phyloP scores from a whole-genome alignment of 2,888 invertebrate genomes.

The Phyto melanocephala region DNA sequence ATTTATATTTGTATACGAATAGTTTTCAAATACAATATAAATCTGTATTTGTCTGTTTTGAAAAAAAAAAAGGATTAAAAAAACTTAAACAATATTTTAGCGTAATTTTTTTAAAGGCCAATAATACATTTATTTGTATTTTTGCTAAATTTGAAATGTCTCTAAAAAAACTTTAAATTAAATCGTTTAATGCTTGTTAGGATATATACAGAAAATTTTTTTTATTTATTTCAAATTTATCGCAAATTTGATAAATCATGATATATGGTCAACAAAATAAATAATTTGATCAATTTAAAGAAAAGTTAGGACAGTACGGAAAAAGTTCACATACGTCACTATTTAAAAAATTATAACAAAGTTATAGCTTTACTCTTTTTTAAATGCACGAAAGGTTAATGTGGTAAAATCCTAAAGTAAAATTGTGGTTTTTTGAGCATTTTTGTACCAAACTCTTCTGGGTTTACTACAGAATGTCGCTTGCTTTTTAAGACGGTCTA shows the following conservation, averaged over 20 bases:
- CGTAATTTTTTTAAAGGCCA: not conserved
- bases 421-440: too few relatives aligned
- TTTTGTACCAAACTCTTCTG: too few relatives aligned
- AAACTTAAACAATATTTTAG: conserved; percentile 13
- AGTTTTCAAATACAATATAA: not conserved
- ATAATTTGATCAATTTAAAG: not conserved
- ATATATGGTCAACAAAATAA: conserved; percentile 25
- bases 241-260: conserved; percentile 21
- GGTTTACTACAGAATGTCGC: too few relatives aligned
- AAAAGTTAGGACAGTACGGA: not conserved
- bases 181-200: conserved; percentile 48
- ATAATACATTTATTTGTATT: not conserved
- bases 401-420: too few relatives aligned
- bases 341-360: too few relatives aligned
- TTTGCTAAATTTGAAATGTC: not conserved
- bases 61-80: not conserved
- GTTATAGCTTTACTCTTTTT: too few relatives aligned
- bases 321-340: too few relatives aligned
- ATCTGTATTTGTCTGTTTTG: conserved; percentile 16
- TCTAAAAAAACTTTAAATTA: conserved; percentile 31
- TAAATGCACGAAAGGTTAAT: too few relatives aligned
- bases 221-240: not conserved
- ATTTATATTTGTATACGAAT: not conserved
- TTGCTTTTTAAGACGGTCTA: too few relatives aligned
- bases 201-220: conserved; percentile 2